Conservation (phyloP, 2,888 invertebrate species). For the Meandrusa payeni region DNA sequence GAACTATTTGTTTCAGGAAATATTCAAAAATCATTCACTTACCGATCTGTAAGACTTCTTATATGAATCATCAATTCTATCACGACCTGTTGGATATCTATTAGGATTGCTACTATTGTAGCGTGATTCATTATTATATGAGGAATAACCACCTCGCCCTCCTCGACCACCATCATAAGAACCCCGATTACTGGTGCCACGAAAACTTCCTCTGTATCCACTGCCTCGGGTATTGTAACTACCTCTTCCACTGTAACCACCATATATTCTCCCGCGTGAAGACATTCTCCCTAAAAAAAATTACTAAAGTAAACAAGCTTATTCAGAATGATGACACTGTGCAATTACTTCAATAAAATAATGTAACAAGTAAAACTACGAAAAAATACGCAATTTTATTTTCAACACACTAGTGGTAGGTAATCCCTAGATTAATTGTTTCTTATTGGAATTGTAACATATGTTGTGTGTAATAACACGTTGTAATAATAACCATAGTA, state of each 20-base stretch:
- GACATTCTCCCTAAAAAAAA: slow-evolving; percentile 56
- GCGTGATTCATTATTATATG: slow-evolving; percentile 65
- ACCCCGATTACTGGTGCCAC: slow-evolving; percentile 59
- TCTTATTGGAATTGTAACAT: too few relatives aligned
- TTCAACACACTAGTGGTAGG: too few relatives aligned
- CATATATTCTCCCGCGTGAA: slow-evolving; percentile 69
- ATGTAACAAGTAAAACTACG: too few relatives aligned
- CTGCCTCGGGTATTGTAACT: slow-evolving; percentile 59
- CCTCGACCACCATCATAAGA: slow-evolving; percentile 66
- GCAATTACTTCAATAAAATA: too few relatives aligned
- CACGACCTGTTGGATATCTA: slow-evolving; percentile 59
- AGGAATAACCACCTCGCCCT: slow-evolving; percentile 61
- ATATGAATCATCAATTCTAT: slow-evolving; percentile 70
- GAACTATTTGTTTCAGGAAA: too few relatives aligned
- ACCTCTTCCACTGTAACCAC: slow-evolving; percentile 52
- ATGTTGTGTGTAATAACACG: too few relatives aligned
- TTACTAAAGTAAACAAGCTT: too few relatives aligned
- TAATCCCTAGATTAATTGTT: too few relatives aligned
- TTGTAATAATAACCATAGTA: too few relatives aligned
- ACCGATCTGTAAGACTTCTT: slow-evolving; percentile 74
- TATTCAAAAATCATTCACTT: slow-evolving; percentile 34
- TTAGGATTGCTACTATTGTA: slow-evolving; percentile 60
- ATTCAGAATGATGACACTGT: too few relatives aligned
- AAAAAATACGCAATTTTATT: too few relatives aligned
- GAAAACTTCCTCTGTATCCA: slow-evolving; percentile 63